A percentile compares a stretch with the other conserved stretches of the same genome.
phyloP scores from a whole-genome alignment of 2,797 vertebrate genomes.

The Catamblyrhynchus diadema region DNA sequence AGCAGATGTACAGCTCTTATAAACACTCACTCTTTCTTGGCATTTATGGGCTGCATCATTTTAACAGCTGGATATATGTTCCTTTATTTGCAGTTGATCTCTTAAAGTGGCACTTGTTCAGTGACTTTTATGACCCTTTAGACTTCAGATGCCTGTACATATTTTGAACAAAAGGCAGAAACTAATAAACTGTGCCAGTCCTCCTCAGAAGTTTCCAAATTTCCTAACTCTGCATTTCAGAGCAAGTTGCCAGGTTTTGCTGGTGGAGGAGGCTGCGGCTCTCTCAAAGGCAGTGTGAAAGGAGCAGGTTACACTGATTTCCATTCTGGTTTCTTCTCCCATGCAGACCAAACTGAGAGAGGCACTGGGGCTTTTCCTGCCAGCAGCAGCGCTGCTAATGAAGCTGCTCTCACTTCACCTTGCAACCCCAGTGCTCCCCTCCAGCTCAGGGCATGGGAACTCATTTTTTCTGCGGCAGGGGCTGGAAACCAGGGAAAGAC shows the following conservation, averaged over 20 bases:
- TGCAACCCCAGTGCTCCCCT: neutral
- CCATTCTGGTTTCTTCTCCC: neutral
- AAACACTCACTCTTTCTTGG: neutral
- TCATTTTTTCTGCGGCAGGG: neutral
- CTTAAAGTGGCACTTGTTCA: neutral
- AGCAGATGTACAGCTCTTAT: neutral
- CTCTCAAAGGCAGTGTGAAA: neutral
- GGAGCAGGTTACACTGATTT: neutral
- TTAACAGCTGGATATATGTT: neutral
- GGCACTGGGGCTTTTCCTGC: neutral
- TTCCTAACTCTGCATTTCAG: neutral
- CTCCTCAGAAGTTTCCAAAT: neutral
- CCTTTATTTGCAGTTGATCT: neutral
- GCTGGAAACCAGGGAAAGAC: neutral
- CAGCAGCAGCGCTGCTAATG: neutral
- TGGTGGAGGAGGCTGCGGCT: neutral
- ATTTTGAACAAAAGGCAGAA: neutral
- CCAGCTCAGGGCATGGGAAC: rapidly evolving
- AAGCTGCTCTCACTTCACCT: neutral
- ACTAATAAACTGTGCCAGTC: neutral
- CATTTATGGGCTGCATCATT: neutral
- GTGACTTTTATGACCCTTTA: neutral
- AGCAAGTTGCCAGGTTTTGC: neutral
- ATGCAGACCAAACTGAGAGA: neutral
- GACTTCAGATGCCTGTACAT: neutral